Conservation (phyloP, 2,888 invertebrate genomes). For the Acanthosoma haemorrhoidale region DNA sequence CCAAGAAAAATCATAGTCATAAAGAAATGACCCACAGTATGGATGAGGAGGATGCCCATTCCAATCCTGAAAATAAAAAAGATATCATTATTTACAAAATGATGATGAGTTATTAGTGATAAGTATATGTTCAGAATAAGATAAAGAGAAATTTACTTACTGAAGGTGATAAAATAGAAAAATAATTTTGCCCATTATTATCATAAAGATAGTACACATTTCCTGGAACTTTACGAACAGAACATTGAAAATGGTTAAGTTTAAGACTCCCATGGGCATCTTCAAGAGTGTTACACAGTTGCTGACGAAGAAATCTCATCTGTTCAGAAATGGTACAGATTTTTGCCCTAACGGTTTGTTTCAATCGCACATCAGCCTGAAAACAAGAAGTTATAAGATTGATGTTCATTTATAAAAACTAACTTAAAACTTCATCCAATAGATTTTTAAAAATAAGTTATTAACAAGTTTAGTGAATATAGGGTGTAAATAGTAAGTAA, state of each 20-base stretch:
- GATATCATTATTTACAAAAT: no score
- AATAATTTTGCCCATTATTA: slow-evolving; percentile 61
- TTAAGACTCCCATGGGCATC: slow-evolving; percentile 46
- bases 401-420: no score
- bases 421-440: no score
- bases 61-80: slow-evolving; percentile 59
- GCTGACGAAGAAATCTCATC: slow-evolving; percentile 16
- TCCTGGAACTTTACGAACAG: slow-evolving; percentile 67
- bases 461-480: no score
- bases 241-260: slow-evolving; percentile 66
- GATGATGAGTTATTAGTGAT: no score
- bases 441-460: no score
- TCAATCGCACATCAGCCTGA: not conserved
- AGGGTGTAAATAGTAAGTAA: not conserved
- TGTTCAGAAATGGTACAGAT: slow-evolving; percentile 11
- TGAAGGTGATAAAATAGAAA: slow-evolving; percentile 68
- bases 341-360: not conserved
- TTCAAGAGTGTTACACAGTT: not conserved
- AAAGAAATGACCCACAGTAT: slow-evolving; percentile 59
- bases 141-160: slow-evolving; percentile 46
- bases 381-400: no score
- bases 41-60: slow-evolving; percentile 55
- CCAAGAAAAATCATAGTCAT: slow-evolving; percentile 62
- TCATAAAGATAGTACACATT: slow-evolving; percentile 66
- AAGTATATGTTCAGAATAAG: not conserved